A percentile compares a stretch with the other conserved stretches of the same genome.
Evolutionary conservation across 1,140 invertebrate species (phyloP).

Genomic region (Drosophila pseudoobscura): DNA sequence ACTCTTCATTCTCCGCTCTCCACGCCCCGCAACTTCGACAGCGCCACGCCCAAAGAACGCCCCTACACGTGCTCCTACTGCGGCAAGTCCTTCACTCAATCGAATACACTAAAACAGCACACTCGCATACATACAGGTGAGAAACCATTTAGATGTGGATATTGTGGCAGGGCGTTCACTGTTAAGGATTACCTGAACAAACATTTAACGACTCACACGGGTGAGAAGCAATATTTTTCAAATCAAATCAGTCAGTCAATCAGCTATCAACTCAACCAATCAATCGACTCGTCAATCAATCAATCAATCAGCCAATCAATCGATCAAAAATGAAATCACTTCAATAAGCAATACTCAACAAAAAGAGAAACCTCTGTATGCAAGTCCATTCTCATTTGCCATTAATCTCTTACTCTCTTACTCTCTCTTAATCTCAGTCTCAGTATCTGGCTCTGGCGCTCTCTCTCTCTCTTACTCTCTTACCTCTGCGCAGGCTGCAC

Average conservation of each 20-base stretch:
- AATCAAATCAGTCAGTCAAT: constrained; percentile 82
- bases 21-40: constrained; percentile 51
- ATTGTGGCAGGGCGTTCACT: constrained; percentile 83
- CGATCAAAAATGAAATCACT: constrained; percentile 38
- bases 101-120: constrained; percentile 83
- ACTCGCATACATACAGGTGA: constrained; percentile 83
- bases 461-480: constrained; percentile 32
- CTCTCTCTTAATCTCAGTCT: constrained; percentile 28
- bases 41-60: constrained; percentile 83
- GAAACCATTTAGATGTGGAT: constrained; percentile 83
- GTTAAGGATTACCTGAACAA: constrained; percentile 83
- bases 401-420: constrained; percentile 46
- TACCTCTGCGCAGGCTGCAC: constrained; percentile 29
- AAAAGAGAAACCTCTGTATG: constrained; percentile 54
- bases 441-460: constrained; percentile 6
- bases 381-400: constrained; percentile 75
- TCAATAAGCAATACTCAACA: constrained; percentile 39
- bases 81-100: constrained; percentile 88
- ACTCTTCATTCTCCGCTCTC: constrained; percentile 50
- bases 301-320: constrained; percentile 42
- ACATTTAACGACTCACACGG: constrained; percentile 84
- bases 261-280: constrained; percentile 70
- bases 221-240: constrained; percentile 83
- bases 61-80: constrained; percentile 89
- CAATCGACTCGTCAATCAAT: constrained; percentile 52